phyloP scores from a whole-genome alignment of 2,888 invertebrate species.

The Allygus modestus region DNA sequence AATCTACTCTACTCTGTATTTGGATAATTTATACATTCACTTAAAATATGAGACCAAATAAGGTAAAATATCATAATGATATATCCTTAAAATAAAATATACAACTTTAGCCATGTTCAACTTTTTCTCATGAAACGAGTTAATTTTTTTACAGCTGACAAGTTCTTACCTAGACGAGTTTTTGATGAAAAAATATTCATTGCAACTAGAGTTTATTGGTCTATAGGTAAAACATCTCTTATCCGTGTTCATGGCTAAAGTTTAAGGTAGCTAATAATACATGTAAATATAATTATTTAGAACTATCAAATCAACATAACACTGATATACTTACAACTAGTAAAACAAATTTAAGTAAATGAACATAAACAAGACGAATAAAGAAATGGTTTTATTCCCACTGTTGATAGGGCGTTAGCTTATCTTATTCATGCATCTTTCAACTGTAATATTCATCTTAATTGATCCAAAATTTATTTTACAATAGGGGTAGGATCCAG shows the following conservation, averaged over 20 bases:
- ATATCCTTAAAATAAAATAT: constrained; percentile 48
- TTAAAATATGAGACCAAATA: constrained; percentile 56
- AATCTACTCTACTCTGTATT: constrained; percentile 55
- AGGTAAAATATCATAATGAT: constrained; percentile 55
- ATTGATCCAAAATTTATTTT: too few species aligned
- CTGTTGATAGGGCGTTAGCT: constrained; percentile 36
- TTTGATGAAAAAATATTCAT: background rate
- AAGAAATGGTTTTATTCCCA: constrained; percentile 52
- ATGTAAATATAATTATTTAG: constrained; percentile 21
- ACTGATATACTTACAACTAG: constrained; percentile 31
- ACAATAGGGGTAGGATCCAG: too few species aligned
- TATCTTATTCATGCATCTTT: too few species aligned
- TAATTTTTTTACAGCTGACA: background rate
- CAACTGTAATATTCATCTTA: too few species aligned
- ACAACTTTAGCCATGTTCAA: constrained; percentile 3
- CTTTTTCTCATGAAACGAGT: background rate
- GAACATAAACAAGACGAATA: constrained; percentile 44
- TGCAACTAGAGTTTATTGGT: background rate
- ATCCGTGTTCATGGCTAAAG: constrained; percentile 34
- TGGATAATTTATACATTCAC: constrained; percentile 47
- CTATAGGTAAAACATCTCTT: background rate
- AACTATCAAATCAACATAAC: constrained; percentile 37
- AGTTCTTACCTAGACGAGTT: background rate
- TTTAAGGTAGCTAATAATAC: background rate
- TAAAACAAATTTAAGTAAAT: constrained; percentile 58